Percentiles rank a stretch among this genome's conserved stretches.
Evolutionary conservation across 2,797 vertebrate species (phyloP).

Genomic region (Mus caroli): DNA sequence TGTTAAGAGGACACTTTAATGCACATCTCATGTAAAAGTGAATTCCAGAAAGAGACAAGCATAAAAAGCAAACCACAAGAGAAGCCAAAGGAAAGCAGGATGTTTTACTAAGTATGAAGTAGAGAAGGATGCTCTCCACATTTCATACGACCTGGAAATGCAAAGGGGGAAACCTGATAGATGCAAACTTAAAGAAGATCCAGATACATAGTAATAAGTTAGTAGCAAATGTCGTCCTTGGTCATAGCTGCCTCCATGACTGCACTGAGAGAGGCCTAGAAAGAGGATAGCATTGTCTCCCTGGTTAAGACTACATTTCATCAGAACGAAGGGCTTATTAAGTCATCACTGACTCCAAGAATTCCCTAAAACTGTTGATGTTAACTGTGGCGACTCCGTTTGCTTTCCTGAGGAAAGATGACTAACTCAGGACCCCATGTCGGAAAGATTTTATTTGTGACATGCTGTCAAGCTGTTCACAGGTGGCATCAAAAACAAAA

Average conservation of each 20-base stretch:
- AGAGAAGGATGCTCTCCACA: background rate
- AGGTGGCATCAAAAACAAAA: background rate
- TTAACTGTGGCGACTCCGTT: background rate
- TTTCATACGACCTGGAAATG: background rate
- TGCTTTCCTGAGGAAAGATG: background rate
- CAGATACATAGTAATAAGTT: background rate
- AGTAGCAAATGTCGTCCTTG: background rate
- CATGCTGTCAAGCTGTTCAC: background rate
- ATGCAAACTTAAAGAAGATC: background rate
- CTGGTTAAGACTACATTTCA: background rate
- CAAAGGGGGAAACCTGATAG: too few relatives aligned
- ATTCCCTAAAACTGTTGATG: background rate
- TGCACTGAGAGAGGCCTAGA: background rate
- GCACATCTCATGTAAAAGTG: background rate
- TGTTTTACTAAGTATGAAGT: background rate
- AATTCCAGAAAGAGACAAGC: background rate
- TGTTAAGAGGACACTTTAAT: background rate
- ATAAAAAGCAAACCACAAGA: background rate
- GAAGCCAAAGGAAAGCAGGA: background rate
- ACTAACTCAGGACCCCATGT: background rate
- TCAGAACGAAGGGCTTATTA: background rate
- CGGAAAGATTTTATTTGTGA: background rate
- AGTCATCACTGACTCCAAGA: background rate
- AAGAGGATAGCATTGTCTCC: background rate
- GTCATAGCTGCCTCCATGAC: too few relatives aligned